These are phyloP conservation scores for Panorpa germanica DNA, from an alignment of 2,888 invertebrate species.

Conservation along the genomic window DNA sequence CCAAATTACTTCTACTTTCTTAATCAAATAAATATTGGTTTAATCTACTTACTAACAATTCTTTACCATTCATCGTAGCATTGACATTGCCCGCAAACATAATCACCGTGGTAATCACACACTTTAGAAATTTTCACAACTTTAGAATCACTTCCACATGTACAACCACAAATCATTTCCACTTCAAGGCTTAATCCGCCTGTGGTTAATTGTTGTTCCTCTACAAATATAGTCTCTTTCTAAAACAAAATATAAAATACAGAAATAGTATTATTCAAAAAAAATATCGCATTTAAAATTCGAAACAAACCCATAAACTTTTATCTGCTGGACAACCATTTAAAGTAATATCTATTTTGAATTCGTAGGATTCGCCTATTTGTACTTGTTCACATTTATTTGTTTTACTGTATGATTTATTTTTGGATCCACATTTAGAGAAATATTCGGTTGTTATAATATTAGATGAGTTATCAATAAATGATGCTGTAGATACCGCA, in stretches of 20 bases:
- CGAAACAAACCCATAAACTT: slow-evolving; percentile 24
- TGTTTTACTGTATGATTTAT: slow-evolving; percentile 25
- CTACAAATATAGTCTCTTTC: slow-evolving; percentile 37
- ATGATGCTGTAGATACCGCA: slow-evolving; percentile 43
- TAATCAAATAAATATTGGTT: neutral
- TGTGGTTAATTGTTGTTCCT: slow-evolving; percentile 58
- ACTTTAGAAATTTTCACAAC: slow-evolving; percentile 19
- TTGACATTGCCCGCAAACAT: slow-evolving; percentile 41
- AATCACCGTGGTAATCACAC: slow-evolving; percentile 32
- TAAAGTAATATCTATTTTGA: slow-evolving; percentile 39
- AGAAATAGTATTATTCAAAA: slow-evolving; percentile 9
- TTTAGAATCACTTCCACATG: slow-evolving; percentile 26
- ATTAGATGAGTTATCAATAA: slow-evolving; percentile 38
- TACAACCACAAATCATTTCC: slow-evolving; percentile 55
- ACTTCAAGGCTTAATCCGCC: slow-evolving; percentile 48
- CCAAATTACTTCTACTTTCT: slow-evolving; percentile 4
- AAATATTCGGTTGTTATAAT: slow-evolving; percentile 47
- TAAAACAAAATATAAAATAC: slow-evolving; percentile 14
- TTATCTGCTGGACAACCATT: slow-evolving; percentile 32
- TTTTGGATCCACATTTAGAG: slow-evolving; percentile 45
- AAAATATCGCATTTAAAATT: slow-evolving; percentile 11
- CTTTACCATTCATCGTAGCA: slow-evolving; percentile 41
- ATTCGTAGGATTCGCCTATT: slow-evolving; percentile 40
- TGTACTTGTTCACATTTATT: slow-evolving; percentile 39
- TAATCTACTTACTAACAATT: slow-evolving; percentile 14